A percentile compares a stretch with the other conserved stretches of the same genome.
Conservation (phyloP, 2,888 invertebrate genomes). For the Eremobia ochroleuca region DNA sequence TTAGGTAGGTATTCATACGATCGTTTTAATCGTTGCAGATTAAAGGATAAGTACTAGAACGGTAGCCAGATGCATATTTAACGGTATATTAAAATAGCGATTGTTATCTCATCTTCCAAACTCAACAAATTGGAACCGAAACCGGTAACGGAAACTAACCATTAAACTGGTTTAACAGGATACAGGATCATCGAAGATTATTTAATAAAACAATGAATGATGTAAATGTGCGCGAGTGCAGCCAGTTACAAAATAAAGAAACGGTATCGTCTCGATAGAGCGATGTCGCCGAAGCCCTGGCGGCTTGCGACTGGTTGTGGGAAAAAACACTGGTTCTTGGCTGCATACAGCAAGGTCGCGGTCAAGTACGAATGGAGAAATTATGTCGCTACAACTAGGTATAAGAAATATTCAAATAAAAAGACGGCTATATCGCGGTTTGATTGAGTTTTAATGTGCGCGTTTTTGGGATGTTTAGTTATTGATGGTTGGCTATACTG, state of each 20-base stretch:
- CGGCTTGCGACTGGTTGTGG: conserved; percentile 48
- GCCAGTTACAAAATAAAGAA: conserved; percentile 32
- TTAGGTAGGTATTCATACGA: background rate
- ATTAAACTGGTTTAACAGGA: conserved; percentile 28
- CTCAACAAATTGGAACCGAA: conserved; percentile 1
- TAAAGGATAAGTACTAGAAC: background rate
- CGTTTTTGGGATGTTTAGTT: conserved; percentile 3
- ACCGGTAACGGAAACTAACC: conserved; percentile 24
- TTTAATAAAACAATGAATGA: conserved; percentile 30
- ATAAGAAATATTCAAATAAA: conserved; percentile 3
- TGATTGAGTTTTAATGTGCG: background rate
- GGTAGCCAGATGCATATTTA: background rate
- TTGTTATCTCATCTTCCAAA: conserved; percentile 17
- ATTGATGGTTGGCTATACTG: background rate
- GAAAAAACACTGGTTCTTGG: conserved; percentile 42
- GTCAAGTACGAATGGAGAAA: conserved; percentile 67
- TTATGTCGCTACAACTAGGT: conserved; percentile 36
- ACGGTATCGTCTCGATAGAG: conserved; percentile 37
- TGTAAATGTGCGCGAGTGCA: background rate
- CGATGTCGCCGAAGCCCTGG: conserved; percentile 33
- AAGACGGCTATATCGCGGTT: background rate
- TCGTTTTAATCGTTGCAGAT: background rate
- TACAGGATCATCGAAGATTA: conserved; percentile 21
- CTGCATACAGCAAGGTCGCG: conserved; percentile 70
- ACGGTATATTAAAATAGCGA: background rate